Percentiles rank a stretch among this genome's conserved stretches.
phyloP scores from a whole-genome alignment of 2,113 vertebrate genomes.

The Tetrao urogallus region DNA sequence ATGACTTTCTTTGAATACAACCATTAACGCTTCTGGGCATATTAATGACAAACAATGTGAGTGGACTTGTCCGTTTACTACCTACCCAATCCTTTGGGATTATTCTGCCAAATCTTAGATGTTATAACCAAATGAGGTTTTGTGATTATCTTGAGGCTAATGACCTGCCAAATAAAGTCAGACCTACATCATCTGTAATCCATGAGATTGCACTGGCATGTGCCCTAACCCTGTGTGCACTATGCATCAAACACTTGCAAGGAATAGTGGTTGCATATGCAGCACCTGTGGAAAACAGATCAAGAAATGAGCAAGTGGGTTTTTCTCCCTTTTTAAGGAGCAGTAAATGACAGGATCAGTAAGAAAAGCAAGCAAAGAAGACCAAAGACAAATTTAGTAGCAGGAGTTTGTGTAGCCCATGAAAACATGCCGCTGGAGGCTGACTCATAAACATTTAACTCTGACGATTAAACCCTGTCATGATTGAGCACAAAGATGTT shows the following conservation, averaged over 20 bases:
- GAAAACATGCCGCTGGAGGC: neutral
- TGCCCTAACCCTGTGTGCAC: neutral
- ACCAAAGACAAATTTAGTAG: neutral
- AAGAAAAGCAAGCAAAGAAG: neutral
- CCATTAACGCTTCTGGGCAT: neutral
- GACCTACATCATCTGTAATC: neutral
- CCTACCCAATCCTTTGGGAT: neutral
- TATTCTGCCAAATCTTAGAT: neutral
- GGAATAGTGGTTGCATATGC: neutral
- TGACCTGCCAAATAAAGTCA: neutral
- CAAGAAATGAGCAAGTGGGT: neutral
- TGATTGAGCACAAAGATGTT: neutral
- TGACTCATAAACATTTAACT: neutral
- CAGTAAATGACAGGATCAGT: neutral
- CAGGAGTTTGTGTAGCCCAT: neutral
- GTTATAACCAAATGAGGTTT: neutral
- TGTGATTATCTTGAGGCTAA: neutral
- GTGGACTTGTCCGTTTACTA: neutral
- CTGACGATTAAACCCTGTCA: neutral
- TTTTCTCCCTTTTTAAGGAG: neutral
- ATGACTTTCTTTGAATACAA: neutral
- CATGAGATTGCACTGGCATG: accelerated
- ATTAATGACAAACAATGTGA: neutral
- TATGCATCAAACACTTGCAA: neutral
- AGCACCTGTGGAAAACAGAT: neutral